A percentile compares a stretch with the other conserved stretches of the same genome.
Evolutionary conservation across 1,140 invertebrate species (phyloP).

Genomic region (Dryas iulia): DNA sequence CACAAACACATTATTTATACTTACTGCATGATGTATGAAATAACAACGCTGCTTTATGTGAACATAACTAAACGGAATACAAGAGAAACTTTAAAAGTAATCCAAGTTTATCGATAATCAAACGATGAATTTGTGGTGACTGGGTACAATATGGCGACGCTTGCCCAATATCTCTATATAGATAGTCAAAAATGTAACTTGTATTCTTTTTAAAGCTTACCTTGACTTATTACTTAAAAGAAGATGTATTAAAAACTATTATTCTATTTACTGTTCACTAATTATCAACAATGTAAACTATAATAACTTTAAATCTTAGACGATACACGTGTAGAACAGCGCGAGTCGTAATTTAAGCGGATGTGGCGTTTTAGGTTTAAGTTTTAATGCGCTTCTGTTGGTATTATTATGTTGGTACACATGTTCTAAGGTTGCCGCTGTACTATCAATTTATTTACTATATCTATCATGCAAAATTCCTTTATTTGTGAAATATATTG

Average conservation of each 20-base stretch:
- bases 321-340: neutral
- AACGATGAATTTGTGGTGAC: neutral
- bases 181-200: slow-evolving; percentile 3
- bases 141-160: slow-evolving; percentile 1
- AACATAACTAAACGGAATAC: neutral
- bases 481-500: neutral
- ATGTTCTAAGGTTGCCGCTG: neutral
- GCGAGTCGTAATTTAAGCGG: neutral
- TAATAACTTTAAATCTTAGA: neutral
- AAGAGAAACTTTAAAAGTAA: neutral
- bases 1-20: neutral
- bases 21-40: neutral
- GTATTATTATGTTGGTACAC: neutral
- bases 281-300: neutral
- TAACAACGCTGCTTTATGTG: neutral
- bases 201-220: slow-evolving; percentile 5
- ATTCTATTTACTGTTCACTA: neutral
- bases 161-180: neutral
- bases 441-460: neutral
- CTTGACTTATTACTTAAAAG: neutral
- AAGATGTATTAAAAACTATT: neutral
- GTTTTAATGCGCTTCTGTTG: neutral
- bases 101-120: neutral
- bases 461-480: neutral
- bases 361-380: neutral